Evolutionary conservation across 2,797 vertebrate species (phyloP).

Genomic region (Ctenosaura bakeri): DNA sequence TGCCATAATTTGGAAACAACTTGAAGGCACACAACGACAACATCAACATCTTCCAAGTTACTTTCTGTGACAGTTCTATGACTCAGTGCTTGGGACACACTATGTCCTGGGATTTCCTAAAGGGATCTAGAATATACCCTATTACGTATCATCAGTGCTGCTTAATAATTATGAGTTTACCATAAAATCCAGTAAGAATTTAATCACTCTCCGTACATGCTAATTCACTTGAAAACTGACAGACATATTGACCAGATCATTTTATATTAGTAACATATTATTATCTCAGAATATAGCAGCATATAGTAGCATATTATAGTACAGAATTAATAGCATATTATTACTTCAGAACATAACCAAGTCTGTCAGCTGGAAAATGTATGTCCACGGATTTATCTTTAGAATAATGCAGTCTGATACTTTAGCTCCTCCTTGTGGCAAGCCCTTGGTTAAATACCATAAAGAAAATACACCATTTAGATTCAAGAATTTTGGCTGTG

Average conservation of each 20-base stretch:
- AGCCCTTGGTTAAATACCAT: neutral
- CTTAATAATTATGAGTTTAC: neutral
- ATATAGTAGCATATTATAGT: too few species aligned
- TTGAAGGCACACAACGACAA: too few species aligned
- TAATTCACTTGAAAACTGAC: constrained; percentile 19
- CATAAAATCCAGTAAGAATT: neutral
- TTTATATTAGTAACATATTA: neutral
- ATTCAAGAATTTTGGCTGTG: neutral
- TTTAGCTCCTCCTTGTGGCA: constrained; percentile 81
- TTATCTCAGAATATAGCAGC: neutral
- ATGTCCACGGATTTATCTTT: neutral
- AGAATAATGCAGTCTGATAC: constrained; percentile 63
- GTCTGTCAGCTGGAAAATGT: neutral
- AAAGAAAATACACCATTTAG: constrained; percentile 34
- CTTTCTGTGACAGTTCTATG: neutral
- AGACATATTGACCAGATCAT: neutral
- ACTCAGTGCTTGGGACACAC: neutral
- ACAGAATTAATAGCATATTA: neutral
- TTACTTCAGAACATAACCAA: neutral
- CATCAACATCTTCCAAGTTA: neutral
- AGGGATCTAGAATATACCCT: neutral
- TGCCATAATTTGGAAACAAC: too few species aligned
- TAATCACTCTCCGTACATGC: neutral
- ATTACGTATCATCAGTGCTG: neutral
- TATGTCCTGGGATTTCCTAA: neutral